Evolutionary conservation across 2,113 vertebrate species (phyloP).

Genomic region (Egretta garzetta): DNA sequence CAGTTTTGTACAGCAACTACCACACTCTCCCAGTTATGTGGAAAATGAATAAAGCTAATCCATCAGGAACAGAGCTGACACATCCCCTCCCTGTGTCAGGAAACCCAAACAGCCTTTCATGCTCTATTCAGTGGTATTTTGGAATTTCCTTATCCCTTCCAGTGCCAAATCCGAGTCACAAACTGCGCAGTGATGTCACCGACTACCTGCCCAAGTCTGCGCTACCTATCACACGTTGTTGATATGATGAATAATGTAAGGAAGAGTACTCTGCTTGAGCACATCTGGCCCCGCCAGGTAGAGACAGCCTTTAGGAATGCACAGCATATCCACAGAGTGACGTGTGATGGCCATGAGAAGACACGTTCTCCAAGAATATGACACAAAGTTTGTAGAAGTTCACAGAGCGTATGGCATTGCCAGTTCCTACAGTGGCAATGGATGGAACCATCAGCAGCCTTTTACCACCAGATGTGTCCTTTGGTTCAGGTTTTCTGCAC

Average conservation of each 20-base stretch:
- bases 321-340: background rate
- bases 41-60: background rate
- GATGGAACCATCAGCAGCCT: background rate
- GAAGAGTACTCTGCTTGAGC: background rate
- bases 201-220: background rate
- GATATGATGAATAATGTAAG: background rate
- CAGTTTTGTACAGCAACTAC: background rate
- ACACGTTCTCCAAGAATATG: rapidly evolving
- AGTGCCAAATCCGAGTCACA: background rate
- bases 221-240: background rate
- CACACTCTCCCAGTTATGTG: background rate
- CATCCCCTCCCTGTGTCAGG: background rate
- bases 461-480: background rate
- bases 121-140: background rate
- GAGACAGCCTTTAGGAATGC: background rate
- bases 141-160: background rate
- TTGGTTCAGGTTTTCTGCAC: background rate
- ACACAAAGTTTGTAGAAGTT: background rate
- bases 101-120: background rate
- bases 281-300: background rate
- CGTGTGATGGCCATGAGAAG: background rate
- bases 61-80: background rate
- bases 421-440: background rate
- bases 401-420: rapidly evolving
- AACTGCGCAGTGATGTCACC: background rate